Percentiles rank a stretch among this genome's conserved stretches.
Evolutionary conservation across 2,888 invertebrate species (phyloP).

Genomic region (Tachystola acroxantha): DNA sequence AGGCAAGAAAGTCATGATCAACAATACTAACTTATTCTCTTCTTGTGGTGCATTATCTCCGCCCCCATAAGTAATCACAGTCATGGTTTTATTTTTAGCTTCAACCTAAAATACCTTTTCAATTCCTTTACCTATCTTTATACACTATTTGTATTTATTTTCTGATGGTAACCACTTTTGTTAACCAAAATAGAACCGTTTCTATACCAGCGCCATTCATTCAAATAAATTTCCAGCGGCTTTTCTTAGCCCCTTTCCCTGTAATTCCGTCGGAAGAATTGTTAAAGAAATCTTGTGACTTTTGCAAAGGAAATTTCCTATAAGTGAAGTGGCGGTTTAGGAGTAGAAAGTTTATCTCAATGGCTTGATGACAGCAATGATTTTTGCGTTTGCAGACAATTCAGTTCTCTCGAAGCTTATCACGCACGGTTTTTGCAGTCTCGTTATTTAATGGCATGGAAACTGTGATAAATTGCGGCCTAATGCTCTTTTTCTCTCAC

Average conservation of each 20-base stretch:
- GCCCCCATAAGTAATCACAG: no score
- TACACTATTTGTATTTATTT: slow-evolving; percentile 5
- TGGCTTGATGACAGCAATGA: slow-evolving; percentile 30
- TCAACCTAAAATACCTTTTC: no score
- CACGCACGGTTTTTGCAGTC: slow-evolving; percentile 65
- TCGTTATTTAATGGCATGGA: slow-evolving; percentile 68
- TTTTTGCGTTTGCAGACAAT: slow-evolving; percentile 57
- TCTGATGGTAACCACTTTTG: slow-evolving; percentile 25
- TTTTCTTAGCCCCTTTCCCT: slow-evolving; percentile 21
- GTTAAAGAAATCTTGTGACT: not conserved
- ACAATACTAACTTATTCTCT: no score
- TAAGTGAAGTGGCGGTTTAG: not conserved
- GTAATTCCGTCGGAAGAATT: slow-evolving; percentile 24
- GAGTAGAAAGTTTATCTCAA: slow-evolving; percentile 4
- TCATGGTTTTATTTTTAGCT: no score
- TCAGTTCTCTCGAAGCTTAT: slow-evolving; percentile 56
- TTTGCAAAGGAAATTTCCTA: not conserved
- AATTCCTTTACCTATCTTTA: no score
- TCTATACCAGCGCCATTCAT: slow-evolving; percentile 42
- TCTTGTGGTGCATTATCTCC: no score
- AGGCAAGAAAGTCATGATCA: no score
- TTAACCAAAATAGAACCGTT: slow-evolving; percentile 29
- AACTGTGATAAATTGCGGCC: slow-evolving; percentile 71
- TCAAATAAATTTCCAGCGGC: slow-evolving; percentile 36
- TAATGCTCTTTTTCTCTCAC: slow-evolving; percentile 64